Percentiles rank a stretch among this genome's conserved stretches.
Conservation (phyloP, 2,113 vertebrate genomes). For the Penelope pileata region DNA sequence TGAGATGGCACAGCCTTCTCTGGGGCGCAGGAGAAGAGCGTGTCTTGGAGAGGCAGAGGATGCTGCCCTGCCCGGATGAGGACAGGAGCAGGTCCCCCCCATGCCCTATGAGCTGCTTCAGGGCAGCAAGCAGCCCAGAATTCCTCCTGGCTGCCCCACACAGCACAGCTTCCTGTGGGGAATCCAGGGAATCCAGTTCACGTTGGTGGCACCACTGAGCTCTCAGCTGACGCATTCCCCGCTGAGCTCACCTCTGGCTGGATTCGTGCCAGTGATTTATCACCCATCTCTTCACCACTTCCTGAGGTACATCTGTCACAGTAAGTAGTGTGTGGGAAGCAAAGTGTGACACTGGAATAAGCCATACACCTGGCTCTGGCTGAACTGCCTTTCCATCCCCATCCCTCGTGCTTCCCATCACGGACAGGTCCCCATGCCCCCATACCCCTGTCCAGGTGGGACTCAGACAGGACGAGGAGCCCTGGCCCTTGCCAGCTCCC, state of each 20-base stretch:
- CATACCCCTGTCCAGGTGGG: background rate
- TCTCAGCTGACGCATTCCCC: background rate
- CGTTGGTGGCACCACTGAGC: background rate
- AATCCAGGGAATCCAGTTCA: background rate
- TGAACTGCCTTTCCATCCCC: background rate
- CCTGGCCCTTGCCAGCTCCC: background rate
- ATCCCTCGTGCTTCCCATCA: background rate
- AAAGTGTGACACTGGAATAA: background rate
- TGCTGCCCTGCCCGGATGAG: background rate
- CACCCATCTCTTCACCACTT: rapidly evolving
- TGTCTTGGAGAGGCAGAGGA: background rate
- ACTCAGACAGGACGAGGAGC: background rate
- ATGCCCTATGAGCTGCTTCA: background rate
- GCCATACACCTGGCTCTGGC: rapidly evolving
- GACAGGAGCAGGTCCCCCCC: background rate
- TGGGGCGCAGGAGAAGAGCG: background rate
- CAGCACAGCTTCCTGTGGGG: background rate
- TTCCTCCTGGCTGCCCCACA: background rate
- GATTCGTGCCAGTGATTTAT: background rate
- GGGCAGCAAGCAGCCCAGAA: background rate
- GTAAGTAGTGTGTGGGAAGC: background rate
- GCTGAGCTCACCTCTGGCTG: background rate
- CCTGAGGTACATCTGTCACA: no score
- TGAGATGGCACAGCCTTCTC: background rate
- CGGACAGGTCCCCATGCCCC: background rate